A percentile compares a stretch with the other conserved stretches of the same genome.
phyloP scores from a whole-genome alignment of 2,888 invertebrate species.

The Caradrina clavipalpis region DNA sequence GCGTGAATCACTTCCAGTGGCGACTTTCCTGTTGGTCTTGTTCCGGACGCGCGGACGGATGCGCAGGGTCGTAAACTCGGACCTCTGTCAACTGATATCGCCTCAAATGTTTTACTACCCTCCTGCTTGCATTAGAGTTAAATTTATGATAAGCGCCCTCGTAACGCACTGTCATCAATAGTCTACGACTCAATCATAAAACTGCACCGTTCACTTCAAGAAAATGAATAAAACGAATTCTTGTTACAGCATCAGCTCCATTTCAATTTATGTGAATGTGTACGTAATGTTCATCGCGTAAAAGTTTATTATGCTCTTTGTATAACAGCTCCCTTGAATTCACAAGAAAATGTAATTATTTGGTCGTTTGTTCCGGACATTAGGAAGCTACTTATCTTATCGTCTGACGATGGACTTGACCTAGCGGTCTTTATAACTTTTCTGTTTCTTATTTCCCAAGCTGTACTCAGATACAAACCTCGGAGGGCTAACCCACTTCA shows the following conservation, averaged over 20 bases:
- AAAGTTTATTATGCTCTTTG: conserved; percentile 66
- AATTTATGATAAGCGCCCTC: conserved; percentile 72
- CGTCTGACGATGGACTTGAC: conserved; percentile 18
- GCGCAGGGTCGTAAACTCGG: conserved; percentile 61
- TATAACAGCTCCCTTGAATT: conserved; percentile 58
- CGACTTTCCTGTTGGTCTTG: conserved; percentile 51
- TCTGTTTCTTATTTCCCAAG: conserved; percentile 26
- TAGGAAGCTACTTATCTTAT: conserved; percentile 51
- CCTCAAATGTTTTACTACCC: conserved; percentile 68
- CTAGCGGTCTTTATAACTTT: conserved; percentile 34
- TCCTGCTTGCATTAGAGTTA: conserved; percentile 65
- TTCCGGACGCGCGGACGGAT: conserved; percentile 49
- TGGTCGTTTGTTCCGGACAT: conserved; percentile 60
- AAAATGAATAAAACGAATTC: conserved; percentile 63
- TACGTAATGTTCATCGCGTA: conserved; percentile 51
- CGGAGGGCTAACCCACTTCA: conserved; percentile 14
- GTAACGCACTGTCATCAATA: conserved; percentile 67
- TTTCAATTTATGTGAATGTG: conserved; percentile 65
- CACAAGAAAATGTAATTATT: conserved; percentile 67
- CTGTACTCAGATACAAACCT: conserved; percentile 20
- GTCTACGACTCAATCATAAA: conserved; percentile 59
- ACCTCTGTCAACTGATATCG: conserved; percentile 63
- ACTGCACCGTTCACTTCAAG: conserved; percentile 46
- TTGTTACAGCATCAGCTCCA: conserved; percentile 57
- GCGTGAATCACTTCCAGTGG: conserved; percentile 41